Percentiles rank a stretch among this genome's conserved stretches.
Conservation (phyloP, 2,113 vertebrate species). For the Nyctibius bracteatus region DNA sequence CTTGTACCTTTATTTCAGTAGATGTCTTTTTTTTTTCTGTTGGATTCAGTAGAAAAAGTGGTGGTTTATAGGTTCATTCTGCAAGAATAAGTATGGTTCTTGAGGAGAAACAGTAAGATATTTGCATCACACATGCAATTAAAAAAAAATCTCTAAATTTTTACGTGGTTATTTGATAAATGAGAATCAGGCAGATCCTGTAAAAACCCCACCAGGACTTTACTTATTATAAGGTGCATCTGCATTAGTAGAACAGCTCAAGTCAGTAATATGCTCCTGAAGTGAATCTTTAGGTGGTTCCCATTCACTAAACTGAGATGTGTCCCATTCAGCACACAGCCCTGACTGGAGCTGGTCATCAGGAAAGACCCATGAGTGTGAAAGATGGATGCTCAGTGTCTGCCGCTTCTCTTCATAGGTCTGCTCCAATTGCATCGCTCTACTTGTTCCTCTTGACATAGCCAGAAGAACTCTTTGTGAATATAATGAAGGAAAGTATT, state of each 20-base stretch:
- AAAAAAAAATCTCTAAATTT: neutral
- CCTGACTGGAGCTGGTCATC: neutral
- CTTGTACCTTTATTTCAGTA: neutral
- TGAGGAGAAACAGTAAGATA: neutral
- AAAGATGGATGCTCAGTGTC: neutral
- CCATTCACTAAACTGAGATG: neutral
- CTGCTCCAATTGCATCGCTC: neutral
- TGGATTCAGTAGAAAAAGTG: neutral
- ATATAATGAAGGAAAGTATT: neutral
- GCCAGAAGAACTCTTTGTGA: neutral
- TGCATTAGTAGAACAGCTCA: neutral
- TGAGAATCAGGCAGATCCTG: neutral
- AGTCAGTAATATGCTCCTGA: neutral
- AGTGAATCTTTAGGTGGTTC: neutral
- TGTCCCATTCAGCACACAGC: neutral
- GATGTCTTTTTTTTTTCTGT: neutral
- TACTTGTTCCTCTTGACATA: neutral
- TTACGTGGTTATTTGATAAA: neutral
- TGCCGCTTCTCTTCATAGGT: neutral
- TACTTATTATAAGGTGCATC: neutral
- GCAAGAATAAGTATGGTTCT: neutral
- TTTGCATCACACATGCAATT: neutral
- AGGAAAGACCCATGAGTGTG: neutral
- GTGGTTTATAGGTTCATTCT: neutral
- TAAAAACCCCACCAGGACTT: neutral